Base-by-base conservation (phyloP, 2,888 invertebrate genomes). In the Cyclophora punctaria region DNA sequence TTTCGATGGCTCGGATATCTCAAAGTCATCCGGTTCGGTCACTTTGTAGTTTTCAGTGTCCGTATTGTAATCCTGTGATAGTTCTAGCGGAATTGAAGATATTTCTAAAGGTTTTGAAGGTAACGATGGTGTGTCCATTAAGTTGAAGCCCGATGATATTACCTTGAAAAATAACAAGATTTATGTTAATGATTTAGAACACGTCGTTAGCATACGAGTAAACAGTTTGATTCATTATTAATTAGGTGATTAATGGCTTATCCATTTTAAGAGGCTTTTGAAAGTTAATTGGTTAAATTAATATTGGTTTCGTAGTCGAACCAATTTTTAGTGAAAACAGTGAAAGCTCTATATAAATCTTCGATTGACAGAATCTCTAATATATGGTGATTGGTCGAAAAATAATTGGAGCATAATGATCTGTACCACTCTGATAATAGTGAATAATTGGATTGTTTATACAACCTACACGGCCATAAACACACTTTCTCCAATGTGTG, bases 1-100 rank as follows among this genome's bases (percentile, higher is more conserved):
- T 68, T 91, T 92, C 1, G 89, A 86, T 37, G 90, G 89, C 67
- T 90, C 88, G 47, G 90, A 87, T 55, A 88, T 88, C 44, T 87
- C 87, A 42, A 76, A 76, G 68, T 91, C 91, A 62, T 91, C 91
- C 47, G 90, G 88, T 71, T 88, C 88, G 6, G 86, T 86, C 35
- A 88, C 88, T 77, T 87, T 83, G 53, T 88, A 88, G 56, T 80
- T 79, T 63, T 80, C 79, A 45, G 67, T 72, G 48, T 80, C 84
- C 41, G 69, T 62, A 46, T 75, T 76, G 35, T 66, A 67, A 45
- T 82, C 84, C 35, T 74, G 77, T 44, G 75, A 71, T 34, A 73
- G 64, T 57, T 82, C 84, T 51, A 86, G 65, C 3, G 88, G 87
- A 5, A 73, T 78, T 33, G 88, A 87, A 3, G 87, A 87, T 74